Base-by-base conservation (phyloP, 2,113 vertebrate species). In the Tachysurus fulvidraco region DNA sequence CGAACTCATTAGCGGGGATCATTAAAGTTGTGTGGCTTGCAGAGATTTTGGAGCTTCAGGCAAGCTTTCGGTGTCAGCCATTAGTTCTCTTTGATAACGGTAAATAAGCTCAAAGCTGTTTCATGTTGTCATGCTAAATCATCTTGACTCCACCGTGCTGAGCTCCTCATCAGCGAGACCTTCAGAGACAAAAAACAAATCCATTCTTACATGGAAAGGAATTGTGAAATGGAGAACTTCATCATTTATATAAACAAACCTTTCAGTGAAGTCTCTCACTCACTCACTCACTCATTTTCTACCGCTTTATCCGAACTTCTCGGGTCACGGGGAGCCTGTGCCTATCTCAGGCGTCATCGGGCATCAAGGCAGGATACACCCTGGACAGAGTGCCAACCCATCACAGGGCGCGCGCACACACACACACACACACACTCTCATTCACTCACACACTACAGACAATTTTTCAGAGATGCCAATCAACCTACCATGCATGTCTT, bases 51-150 rank as follows among this genome's bases (percentile, higher is more conserved):
- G n/a, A 55, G n/a, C 76, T n/a, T 54, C 52, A 2, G 52, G 76
- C 6, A 30, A 55, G 50, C 36, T 54, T 79, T 79, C n/a, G 4
- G 76, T 17, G n/a, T 79, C 76, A 79, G n/a, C 52, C 76, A 55
- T 55, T 79, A 79, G n/a, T 14, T 76, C 13, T 52, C 44, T 79
- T 16, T 28, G 74, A 77, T 77, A 77, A 79, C 28, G 14, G 52
- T 55, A 79, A 57, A 79, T 79, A 79, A 79, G 52, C 76, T 57
- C n/a, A 28, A 79, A 79, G 76, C 76, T 77, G 74, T 54, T 55
- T 30, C 10, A 79, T 30, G 50, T 21, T 55, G 76, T 55, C 25
- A 55, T 7, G 10, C 30, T 79, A 54, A 57, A 79, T 30, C 14
- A 19, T 79, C 12, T 13, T 54, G 23, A 77, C 12, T n/a, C 21